A percentile compares a stretch with the other conserved stretches of the same genome.
phyloP scores from a whole-genome alignment of 2,888 invertebrate species.

The Nemoura dubitans region DNA sequence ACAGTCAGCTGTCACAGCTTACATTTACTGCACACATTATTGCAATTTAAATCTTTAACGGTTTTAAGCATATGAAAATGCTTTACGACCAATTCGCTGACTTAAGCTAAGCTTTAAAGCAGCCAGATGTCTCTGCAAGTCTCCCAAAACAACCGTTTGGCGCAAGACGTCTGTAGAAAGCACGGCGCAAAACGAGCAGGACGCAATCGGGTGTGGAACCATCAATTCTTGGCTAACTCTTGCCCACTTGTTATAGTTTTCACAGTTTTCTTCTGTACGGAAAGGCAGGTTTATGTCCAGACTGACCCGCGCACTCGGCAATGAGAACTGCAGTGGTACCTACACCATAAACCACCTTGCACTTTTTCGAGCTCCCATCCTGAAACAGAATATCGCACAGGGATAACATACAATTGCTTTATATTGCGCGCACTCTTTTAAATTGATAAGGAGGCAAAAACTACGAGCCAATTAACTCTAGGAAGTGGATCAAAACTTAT shows the following conservation, averaged over 20 bases:
- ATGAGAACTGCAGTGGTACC: background rate
- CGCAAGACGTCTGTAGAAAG: background rate
- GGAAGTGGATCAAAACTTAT: background rate
- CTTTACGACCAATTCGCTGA: slow-evolving; percentile 17
- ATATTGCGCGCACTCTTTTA: background rate
- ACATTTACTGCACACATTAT: background rate
- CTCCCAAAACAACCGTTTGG: background rate
- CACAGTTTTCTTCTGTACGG: background rate
- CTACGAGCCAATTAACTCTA: background rate
- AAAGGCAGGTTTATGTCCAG: background rate
- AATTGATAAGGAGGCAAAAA: background rate
- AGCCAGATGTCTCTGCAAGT: slow-evolving; percentile 8
- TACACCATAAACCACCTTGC: background rate
- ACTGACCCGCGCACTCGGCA: background rate
- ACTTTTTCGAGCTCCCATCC: background rate
- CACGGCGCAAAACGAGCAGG: background rate
- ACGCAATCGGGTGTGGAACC: background rate
- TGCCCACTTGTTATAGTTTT: background rate
- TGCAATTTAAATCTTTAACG: slow-evolving; percentile 20
- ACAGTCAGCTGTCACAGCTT: background rate
- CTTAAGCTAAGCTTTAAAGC: background rate
- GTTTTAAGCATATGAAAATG: slow-evolving; percentile 32
- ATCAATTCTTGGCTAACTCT: background rate
- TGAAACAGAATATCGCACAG: background rate
- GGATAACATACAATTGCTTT: background rate